phyloP scores from a whole-genome alignment of 2,113 vertebrate genomes.

The Rhinogobius similis region DNA sequence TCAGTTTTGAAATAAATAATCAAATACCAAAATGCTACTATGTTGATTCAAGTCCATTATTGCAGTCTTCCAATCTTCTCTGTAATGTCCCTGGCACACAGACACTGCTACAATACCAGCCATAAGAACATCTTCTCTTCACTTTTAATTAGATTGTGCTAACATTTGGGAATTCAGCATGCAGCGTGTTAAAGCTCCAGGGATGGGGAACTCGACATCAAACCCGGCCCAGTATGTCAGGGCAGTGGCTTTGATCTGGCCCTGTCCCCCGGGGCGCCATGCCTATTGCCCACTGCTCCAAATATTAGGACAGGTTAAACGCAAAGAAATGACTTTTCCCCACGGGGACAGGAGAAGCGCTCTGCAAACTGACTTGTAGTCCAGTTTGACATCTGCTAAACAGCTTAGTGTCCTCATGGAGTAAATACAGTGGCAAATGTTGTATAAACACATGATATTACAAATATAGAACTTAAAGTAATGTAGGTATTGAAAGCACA shows the following conservation, averaged over 20 bases:
- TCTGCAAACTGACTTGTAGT: neutral
- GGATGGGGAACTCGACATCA: constrained; percentile 5
- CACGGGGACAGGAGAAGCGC: neutral
- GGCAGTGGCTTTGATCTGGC: constrained; percentile 8
- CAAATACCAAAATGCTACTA: too few relatives aligned
- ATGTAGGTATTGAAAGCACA: too few relatives aligned
- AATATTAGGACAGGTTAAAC: constrained; percentile 12
- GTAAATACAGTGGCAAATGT: neutral
- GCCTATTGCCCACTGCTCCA: constrained; percentile 6
- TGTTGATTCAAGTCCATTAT: too few relatives aligned
- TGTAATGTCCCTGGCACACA: neutral
- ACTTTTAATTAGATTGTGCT: constrained; percentile 11
- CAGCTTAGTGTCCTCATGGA: neutral
- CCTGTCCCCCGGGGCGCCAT: constrained; percentile 3
- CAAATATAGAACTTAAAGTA: too few relatives aligned
- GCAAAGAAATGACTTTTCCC: constrained; percentile 10
- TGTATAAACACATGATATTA: neutral
- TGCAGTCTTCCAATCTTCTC: neutral
- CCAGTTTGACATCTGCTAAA: neutral
- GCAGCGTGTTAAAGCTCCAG: constrained; percentile 1
- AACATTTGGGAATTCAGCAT: constrained; percentile 4
- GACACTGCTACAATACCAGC: neutral
- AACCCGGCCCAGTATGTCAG: constrained; percentile 2
- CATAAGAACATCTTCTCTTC: neutral
- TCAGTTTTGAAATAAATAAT: too few relatives aligned